Base-by-base conservation (phyloP, 2,113 vertebrate species). In the Emberiza fucata region DNA sequence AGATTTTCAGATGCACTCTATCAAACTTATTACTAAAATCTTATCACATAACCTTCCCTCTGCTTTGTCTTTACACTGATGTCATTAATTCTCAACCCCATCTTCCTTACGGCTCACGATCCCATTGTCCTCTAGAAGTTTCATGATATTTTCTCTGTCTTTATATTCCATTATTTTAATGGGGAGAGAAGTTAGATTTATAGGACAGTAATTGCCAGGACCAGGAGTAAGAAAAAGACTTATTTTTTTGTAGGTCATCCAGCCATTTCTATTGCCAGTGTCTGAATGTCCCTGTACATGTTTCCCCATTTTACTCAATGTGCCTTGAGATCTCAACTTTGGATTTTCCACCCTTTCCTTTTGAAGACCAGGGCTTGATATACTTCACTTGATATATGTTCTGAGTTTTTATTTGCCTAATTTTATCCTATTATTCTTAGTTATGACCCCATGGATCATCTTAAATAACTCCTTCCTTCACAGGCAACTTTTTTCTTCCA, bases 141-240 rank as follows among this genome's bases (percentile, higher is more conserved):
- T 90, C 70, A 61, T 88, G 77, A 50, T 92, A 88, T 91, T 94
- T 94, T 92, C 60, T 90, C 53, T 0, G 8, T 63, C 86, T 95
- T 91, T 94, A 81, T 69, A 91, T 94, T 94, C 83, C 88, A 96
- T 94, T 95, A 97, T 94, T 95, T 94, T 93, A 97, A 94, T 97
- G 81, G 61, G 59, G 8, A 86, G 61, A 89, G 86, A 86, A 92
- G 77, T 93, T 91, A 92, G 77, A 95, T 96, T 95, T 95, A 97
- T 97, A 88, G 76, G 69, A 78, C 56, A 51, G 47, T 91, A 94
- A 94, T 89, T 95, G 88, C 83, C 81, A 91, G 72, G 61, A 88
- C 48, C 20, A 94, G 28, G 79, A 94, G 31, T 45, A 79, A 88
- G 75, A 86, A 86, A 79, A 71, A 85, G 37, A 76, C 51, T 37